These are phyloP conservation scores for Cydia pomonella DNA, from an alignment of 1,140 invertebrate species.

Conservation along the genomic window DNA sequence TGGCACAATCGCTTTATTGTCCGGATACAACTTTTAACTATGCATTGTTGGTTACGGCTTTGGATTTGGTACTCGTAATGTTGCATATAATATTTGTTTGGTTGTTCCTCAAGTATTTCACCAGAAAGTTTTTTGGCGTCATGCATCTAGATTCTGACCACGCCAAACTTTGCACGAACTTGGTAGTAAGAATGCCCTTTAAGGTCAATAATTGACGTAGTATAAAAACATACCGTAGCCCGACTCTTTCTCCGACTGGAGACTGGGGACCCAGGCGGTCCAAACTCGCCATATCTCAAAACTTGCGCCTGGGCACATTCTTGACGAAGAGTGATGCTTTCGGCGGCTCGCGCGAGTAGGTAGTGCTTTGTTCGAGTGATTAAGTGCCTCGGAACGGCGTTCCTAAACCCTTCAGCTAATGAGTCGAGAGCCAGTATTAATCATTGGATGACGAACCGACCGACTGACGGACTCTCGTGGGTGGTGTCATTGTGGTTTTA, in stretches of 20 bases:
- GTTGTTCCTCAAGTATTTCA: too few relatives aligned
- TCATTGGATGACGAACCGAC: conserved; percentile 63
- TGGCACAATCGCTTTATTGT: too few relatives aligned
- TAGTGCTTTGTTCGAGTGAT: conserved; percentile 79
- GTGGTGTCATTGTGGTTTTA: conserved; percentile 59
- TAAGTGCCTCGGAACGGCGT: conserved; percentile 72
- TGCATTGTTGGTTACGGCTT: too few relatives aligned
- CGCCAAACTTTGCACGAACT: too few relatives aligned
- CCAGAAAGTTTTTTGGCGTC: too few relatives aligned
- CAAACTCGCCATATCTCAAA: conserved; percentile 35
- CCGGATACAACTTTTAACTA: too few relatives aligned
- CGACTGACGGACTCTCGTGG: conserved; percentile 61
- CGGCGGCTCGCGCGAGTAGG: conserved; percentile 75
- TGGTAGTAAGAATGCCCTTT: too few relatives aligned
- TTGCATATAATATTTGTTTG: too few relatives aligned
- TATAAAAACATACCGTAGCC: neutral
- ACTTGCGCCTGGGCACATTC: conserved; percentile 64
- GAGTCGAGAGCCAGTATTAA: conserved; percentile 77
- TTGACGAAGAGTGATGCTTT: conserved; percentile 80
- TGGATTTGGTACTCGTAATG: too few relatives aligned
- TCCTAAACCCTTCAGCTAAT: conserved; percentile 79
- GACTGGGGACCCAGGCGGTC: neutral
- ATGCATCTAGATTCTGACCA: too few relatives aligned
- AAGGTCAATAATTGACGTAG: neutral
- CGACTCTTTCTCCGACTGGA: neutral